Conservation (phyloP, 30 jellyfish, hydroid and myxozoan species). For the Mastigias papua region DNA sequence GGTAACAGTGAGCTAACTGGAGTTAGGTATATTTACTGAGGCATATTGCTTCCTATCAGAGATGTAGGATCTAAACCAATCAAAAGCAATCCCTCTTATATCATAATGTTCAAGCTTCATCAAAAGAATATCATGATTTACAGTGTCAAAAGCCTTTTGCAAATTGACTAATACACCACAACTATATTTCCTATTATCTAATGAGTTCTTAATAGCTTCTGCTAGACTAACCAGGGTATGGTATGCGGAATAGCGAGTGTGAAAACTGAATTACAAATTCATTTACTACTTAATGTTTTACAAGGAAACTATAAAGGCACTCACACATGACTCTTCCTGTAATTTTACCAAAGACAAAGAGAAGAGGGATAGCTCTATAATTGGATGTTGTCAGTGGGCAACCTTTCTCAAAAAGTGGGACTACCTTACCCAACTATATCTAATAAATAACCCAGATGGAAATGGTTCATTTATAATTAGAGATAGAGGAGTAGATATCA, state of each 20-base stretch:
- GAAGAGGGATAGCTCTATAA: slow-evolving; percentile 59
- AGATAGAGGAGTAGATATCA: slow-evolving; percentile 27
- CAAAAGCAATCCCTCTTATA: not conserved
- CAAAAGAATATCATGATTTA: too few relatives aligned
- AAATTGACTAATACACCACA: slow-evolving; percentile 37
- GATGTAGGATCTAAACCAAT: not conserved
- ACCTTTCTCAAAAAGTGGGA: slow-evolving; percentile 50
- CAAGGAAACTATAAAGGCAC: slow-evolving; percentile 44
- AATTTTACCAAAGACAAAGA: slow-evolving; percentile 34
- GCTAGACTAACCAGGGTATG: slow-evolving; percentile 47
- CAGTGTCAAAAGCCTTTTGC: too few relatives aligned
- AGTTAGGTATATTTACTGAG: not conserved
- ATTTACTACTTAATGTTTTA: slow-evolving; percentile 1
- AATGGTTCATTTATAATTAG: slow-evolving; percentile 4
- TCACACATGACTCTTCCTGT: slow-evolving; percentile 28
- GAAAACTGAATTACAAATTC: slow-evolving; percentile 15
- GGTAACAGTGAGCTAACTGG: not conserved
- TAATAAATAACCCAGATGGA: not conserved
- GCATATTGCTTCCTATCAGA: too few relatives aligned
- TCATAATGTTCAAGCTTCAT: too few relatives aligned
- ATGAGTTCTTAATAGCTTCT: too few relatives aligned
- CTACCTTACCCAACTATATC: slow-evolving; percentile 37
- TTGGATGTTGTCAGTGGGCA: slow-evolving; percentile 21
- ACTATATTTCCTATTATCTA: slow-evolving; percentile 24
- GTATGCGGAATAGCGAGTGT: not conserved